Percentiles rank a stretch among this genome's conserved stretches.
These are phyloP conservation scores for Tribolium freemani DNA, from an alignment of 2,888 invertebrate genomes.

Conservation along the genomic window DNA sequence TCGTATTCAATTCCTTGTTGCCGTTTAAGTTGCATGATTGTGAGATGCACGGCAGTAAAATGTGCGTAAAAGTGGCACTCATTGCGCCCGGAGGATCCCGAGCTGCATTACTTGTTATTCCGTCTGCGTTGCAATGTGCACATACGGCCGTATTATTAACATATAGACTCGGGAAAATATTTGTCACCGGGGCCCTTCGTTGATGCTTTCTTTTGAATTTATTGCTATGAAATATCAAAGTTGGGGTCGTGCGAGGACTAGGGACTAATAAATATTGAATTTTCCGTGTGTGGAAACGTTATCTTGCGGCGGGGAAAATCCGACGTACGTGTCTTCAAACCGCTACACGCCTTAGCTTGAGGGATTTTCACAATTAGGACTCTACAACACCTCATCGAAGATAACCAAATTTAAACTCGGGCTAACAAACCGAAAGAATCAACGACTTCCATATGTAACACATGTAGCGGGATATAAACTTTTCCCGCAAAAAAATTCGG, in stretches of 20 bases:
- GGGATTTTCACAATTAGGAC: not conserved
- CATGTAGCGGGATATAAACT: not conserved
- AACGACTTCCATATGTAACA: not conserved
- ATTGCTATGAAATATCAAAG: conserved; percentile 35
- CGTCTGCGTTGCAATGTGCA: conserved; percentile 20
- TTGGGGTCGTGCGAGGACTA: conserved; percentile 7
- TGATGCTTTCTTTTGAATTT: conserved; percentile 39
- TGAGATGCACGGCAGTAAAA: conserved; percentile 14
- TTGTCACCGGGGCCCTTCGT: conserved; percentile 17
- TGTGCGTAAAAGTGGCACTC: conserved; percentile 27
- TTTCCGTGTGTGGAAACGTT: conserved; percentile 17
- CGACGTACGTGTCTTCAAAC: conserved; percentile 2
- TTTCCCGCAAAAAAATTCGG: not conserved
- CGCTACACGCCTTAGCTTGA: not conserved
- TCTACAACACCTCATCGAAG: not conserved
- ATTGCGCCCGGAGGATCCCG: conserved; percentile 16
- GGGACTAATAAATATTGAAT: conserved; percentile 38
- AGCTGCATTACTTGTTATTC: conserved; percentile 27
- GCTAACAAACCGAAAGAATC: not conserved
- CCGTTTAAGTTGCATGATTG: conserved; percentile 15
- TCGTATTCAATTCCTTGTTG: conserved; percentile 10
- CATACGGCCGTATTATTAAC: conserved; percentile 35
- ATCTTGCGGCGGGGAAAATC: conserved; percentile 8
- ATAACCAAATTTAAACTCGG: not conserved
- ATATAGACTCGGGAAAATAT: conserved; percentile 34